Evolutionary conservation across 2,113 vertebrate genomes (phyloP), one percentile per base, ranked within the genome.

Genomic region (Psettodes erumei): DNA sequence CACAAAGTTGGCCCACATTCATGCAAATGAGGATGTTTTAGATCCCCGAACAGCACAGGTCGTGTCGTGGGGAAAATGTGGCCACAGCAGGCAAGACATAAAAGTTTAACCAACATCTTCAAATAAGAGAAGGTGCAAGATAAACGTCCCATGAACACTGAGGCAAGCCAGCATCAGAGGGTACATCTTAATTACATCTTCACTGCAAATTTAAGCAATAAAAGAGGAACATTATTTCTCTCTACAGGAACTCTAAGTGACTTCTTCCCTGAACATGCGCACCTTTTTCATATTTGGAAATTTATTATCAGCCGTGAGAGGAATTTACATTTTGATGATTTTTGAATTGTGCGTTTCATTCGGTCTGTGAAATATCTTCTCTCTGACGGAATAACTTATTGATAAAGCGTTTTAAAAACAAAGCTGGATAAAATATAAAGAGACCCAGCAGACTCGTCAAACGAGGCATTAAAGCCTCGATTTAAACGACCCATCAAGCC

Each of bases 1-100:
- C n/a, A n/a, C n/a, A n/a, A n/a, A n/a, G 42, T 25, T 48, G 32
- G 48, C 40, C 58, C 56, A 40, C 11, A 59, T 63, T 63, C 13
- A 51, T 33, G 33, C 21, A 42, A 50, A 70, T 45, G 1, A 64
- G 25, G 38, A 51, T 65, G 65, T 58, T 71, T 65, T 51, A 28
- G 23, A 37, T 21, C 5, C 12, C 15, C 5, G 23, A 65, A 28
- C 38, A 15, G 27, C 15, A 65, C 8, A 25, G 1, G 6, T 8
- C 30, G 8, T 11, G 25, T 37, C 56, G 62, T 6, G 12, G 47
- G 38, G 2, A 33, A 28, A 21, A 23, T 10, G 12, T 4, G 18
- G 32, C 9, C 33, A 27, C 6, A 21, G 12, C 43, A 42, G 61
- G n/a, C 10, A 42, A n/a, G 42, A 18, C 27, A 60, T n/a, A 11